Evolutionary conservation across 2,113 vertebrate species (phyloP), one percentile per base, ranked within the genome.

Genomic region (Dasyornis broadbenti): DNA sequence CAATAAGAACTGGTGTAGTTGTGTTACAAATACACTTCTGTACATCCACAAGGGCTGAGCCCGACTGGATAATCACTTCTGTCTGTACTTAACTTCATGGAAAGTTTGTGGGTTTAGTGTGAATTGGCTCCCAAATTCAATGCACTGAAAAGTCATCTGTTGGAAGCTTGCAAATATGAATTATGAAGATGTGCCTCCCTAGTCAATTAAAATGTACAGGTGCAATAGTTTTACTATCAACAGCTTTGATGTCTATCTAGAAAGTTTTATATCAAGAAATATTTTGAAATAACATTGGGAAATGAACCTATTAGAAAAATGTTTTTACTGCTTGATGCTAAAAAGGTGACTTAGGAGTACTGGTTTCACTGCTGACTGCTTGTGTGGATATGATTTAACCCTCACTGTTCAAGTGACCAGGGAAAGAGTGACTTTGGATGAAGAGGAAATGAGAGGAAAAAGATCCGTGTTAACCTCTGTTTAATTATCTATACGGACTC

Each of bases 131-230:
- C n/a, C 40, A 85, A 65, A 90, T 82, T 86, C 27, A 27, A 63
- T 69, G 63, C 69, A 81, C 40, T 92, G 80, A 78, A 17, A 95
- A 93, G 40, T 93, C 42, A 45, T 90, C 71, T 88, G 26, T 90
- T 76, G 82, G 90, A 91, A 82, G 16, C 31, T 66, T 66, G 78
- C 35, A 85, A 90, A 95, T 86, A 71, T 75, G 65, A 81, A 26
- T 86, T 81, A 88, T 39, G 47, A 89, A 71, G 49, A 35, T 64
- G 52, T 78, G 37, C 39, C 31, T 95, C 84, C 86, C 65, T 33
- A 64, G 52, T 40, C 84, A 92, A 75, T 92, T 92, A 92, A 91
- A 90, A 77, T 72, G 35, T 82, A 64, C 76, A 95, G 85, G 91
- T 94, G 85, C 80, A 89, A 40, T 90, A 87, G 69, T 53, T 93